Evolutionary conservation across 2,113 vertebrate genomes (phyloP).

Genomic region (Procavia capensis): DNA sequence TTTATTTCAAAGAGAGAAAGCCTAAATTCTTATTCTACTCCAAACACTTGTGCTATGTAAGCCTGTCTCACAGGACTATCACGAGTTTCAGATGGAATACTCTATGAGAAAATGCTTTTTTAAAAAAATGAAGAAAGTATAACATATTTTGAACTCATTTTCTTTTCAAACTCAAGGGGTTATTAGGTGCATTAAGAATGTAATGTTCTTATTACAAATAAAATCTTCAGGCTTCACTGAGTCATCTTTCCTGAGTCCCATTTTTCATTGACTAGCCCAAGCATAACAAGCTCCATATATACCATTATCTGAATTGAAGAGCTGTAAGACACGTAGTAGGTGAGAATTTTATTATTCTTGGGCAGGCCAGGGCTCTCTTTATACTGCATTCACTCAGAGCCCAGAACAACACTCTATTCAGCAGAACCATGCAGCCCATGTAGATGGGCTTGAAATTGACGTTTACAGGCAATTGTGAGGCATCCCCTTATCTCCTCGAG

Average conservation of each 20-base stretch:
- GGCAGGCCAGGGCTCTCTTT: not conserved
- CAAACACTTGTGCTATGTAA: not conserved
- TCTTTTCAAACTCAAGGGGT: constrained; percentile 15
- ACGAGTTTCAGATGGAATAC: not conserved
- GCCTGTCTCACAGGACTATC: not conserved
- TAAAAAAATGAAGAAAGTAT: constrained; percentile 24
- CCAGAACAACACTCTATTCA: not conserved
- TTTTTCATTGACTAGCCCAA: not conserved
- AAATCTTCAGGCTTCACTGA: not conserved
- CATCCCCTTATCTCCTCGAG: accelerated
- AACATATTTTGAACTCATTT: not conserved
- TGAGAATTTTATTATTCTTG: not conserved
- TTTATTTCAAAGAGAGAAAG: not conserved
- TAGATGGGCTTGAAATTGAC: not conserved
- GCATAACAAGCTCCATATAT: not conserved
- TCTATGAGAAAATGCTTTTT: not conserved
- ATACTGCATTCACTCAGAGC: not conserved
- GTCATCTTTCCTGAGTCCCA: constrained; percentile 30
- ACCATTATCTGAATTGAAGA: not conserved
- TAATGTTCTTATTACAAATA: not conserved
- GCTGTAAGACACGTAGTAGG: not conserved
- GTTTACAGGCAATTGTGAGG: accelerated
- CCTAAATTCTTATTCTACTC: not conserved
- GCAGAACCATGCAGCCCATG: accelerated
- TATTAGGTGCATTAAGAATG: constrained; percentile 28